These are phyloP conservation scores for Myripristis murdjan DNA, from an alignment of 2,797 vertebrate genomes.

Conservation along the genomic window DNA sequence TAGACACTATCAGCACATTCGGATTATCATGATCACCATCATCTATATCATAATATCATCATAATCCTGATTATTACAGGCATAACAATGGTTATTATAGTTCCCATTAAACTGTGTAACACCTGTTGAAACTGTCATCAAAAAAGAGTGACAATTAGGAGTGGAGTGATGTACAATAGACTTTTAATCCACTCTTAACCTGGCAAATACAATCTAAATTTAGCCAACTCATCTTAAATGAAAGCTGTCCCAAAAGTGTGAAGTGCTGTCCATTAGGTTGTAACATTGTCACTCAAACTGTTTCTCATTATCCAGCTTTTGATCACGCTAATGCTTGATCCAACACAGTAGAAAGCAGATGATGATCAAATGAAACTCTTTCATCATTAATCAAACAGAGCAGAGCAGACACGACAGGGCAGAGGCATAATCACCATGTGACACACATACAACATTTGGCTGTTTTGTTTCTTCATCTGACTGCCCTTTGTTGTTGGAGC, in stretches of 20 bases:
- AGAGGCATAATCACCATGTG: constrained; percentile 35
- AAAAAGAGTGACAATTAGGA: not conserved
- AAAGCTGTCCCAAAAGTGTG: constrained; percentile 5
- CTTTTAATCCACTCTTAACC: not conserved
- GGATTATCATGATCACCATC: constrained; percentile 12
- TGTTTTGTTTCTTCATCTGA: not conserved
- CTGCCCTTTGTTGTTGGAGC: not conserved
- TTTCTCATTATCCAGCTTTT: constrained; percentile 42
- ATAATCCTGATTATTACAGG: not conserved
- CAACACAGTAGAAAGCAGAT: constrained; percentile 31
- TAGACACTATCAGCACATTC: not conserved
- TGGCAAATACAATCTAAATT: constrained; percentile 13
- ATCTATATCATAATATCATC: not conserved
- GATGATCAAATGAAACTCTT: constrained; percentile 59
- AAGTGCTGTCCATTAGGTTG: constrained; percentile 1
- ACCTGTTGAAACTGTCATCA: not conserved
- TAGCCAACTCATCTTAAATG: constrained; percentile 19
- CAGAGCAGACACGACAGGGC: constrained; percentile 37
- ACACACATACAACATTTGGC: constrained; percentile 17
- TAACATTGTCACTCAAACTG: not conserved
- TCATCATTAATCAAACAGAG: constrained; percentile 71
- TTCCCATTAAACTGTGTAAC: not conserved
- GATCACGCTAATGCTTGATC: constrained; percentile 71
- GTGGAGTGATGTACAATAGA: not conserved
- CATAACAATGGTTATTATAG: not conserved